Base-by-base conservation (phyloP, 2,888 invertebrate species). In the Smittia sp. region DNA sequence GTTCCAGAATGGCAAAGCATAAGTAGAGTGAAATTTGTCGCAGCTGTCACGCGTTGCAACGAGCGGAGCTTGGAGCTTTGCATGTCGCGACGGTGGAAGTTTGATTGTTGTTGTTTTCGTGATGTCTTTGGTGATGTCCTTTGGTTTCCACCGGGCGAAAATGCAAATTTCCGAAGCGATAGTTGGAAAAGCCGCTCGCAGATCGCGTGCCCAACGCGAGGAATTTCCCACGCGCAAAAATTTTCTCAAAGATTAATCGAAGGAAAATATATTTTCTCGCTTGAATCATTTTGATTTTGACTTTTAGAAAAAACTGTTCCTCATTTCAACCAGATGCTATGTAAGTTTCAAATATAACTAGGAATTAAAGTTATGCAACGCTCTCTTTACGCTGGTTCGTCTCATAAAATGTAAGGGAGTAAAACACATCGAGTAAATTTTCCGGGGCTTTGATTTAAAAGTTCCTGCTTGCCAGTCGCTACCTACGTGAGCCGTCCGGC, bases 61-160 rank as follows among this genome's bases (percentile, higher is more conserved):
- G 32, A 32, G 32, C 32, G 32, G 46, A 46, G 46, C 46, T 46
- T 32, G 2, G 4, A 15, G 22, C 18, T 58, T 58, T 58, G 58
- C 58, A 58, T 25, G 25, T 65, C 22, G 3, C 27, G 27, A 27
- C 15, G n/a, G 32, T 27, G 27, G 24, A 4, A 22, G 4, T 46
- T 67, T 46, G 3, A 7, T 67, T 58, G 58, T 58, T 20, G 20
- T 58, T 58, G n/a, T 18, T 41, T 67, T 67, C 67, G 67, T 67
- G 67, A 67, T 67, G 67, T 67, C 67, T 66, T 66, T 66, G 32
- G 66, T 67, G 67, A 67, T 67, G 67, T 67, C 25, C 46, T 67
- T 67, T 67, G 9, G 24, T 67, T 65, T 32, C 32, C 18, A 32
- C 9, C 11, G 38, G 9, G 32, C 38, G 27, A 38, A 65, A 24